Percentiles rank a stretch among this genome's conserved stretches.
phyloP scores from a whole-genome alignment of 2,888 invertebrate species.

The Drosophila melanosoma region DNA sequence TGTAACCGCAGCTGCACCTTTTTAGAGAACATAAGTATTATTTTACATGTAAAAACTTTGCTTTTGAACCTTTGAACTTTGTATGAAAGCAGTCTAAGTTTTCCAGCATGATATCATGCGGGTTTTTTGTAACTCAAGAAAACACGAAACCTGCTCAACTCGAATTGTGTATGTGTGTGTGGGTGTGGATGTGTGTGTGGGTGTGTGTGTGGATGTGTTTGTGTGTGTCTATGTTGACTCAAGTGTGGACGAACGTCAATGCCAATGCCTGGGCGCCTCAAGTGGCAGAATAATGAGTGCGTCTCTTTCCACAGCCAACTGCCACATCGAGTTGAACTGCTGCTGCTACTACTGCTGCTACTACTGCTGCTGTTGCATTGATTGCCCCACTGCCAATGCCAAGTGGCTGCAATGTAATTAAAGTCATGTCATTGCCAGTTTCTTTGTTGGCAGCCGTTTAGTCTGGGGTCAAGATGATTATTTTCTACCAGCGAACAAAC shows the following conservation, averaged over 20 bases:
- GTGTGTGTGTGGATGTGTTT: slow-evolving; percentile 13
- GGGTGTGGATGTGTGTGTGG: too few species aligned
- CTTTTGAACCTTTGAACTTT: not conserved
- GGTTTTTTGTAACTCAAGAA: slow-evolving; percentile 1
- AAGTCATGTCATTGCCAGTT: slow-evolving; percentile 73
- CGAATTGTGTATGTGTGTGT: slow-evolving; percentile 3
- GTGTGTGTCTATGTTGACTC: slow-evolving; percentile 30
- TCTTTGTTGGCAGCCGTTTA: slow-evolving; percentile 44
- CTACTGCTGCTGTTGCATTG: slow-evolving; percentile 43
- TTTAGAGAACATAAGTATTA: not conserved
- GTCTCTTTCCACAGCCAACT: slow-evolving; percentile 50
- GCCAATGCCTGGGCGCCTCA: slow-evolving; percentile 61
- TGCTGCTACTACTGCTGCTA: slow-evolving; percentile 21
- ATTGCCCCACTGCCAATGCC: slow-evolving; percentile 45
- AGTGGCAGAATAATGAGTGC: slow-evolving; percentile 66
- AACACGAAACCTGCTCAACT: slow-evolving; percentile 23
- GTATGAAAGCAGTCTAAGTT: not conserved
- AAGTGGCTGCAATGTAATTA: slow-evolving; percentile 71
- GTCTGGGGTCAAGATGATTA: slow-evolving; percentile 27
- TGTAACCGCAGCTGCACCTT: not conserved
- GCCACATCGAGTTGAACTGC: slow-evolving; percentile 27
- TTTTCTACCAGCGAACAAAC: slow-evolving; percentile 17
- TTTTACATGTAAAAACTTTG: not conserved
- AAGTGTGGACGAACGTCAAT: slow-evolving; percentile 50
- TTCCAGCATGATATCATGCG: not conserved